Evolutionary conservation across 2,113 vertebrate genomes (phyloP), one percentile per base, ranked within the genome.

Genomic region (Phaethon lepturus): DNA sequence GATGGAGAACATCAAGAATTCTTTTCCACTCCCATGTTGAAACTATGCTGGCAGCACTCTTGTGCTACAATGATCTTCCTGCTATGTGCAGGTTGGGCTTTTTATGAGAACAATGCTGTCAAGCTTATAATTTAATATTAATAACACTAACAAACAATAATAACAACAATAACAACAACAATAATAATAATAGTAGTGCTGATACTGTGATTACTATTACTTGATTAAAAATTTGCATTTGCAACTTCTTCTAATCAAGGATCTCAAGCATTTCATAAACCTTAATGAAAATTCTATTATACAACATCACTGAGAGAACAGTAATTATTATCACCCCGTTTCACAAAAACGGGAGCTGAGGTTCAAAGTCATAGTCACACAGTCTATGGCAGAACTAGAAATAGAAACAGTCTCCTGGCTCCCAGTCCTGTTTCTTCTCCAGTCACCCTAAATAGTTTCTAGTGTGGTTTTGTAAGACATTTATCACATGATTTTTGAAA

Each of bases 341-440:
- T 94, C 93, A 86, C 73, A 87, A 44, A 77, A 97, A 71, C 0
- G 1, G 47, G 95, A 95, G 69, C 79, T 93, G 94, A 96, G 69
- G 88, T 95, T 95, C 95, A 97, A 95, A 95, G 94, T 95, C 84
- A 94, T 29, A 86, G 86, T 84, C 91, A 81, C 88, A 77, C 24
- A 75, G 62, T 81, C 89, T 76, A 40, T 87, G 74, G 91, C 89
- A 95, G 88, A 68, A 95, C 86, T 93, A 95, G 97, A 97, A 97
- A 97, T 95, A 97, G 96, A 97, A 96, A 93, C 78, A 68, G 93
- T 97, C 96, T 96, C 91, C 94, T 95, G 93, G 91, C 96, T 97
- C 94, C 82, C 94, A 95, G 96, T 95, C 89, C 87, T 95, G 74
- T 90, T 95, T 94, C 94, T 95, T 95, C 86, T 93, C 50, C 86